Conservation (phyloP, 1,140 invertebrate species). For the Sycobia sp. region DNA sequence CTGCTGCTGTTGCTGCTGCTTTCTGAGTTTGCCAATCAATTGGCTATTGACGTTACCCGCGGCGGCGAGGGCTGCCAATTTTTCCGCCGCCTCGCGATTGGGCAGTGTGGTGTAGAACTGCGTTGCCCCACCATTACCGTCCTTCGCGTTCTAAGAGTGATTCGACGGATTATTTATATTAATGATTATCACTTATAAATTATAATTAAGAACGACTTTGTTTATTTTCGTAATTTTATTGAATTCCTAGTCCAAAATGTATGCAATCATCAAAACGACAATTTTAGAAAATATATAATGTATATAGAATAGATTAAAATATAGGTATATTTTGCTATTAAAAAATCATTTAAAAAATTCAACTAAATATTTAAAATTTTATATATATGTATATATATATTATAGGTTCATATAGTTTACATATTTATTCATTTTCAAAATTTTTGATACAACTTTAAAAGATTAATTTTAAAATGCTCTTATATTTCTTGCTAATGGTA, state of each 20-base stretch:
- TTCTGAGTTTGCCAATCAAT: conserved; percentile 47
- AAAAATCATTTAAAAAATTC: background rate
- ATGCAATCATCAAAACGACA: background rate
- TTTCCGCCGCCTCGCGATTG: conserved; percentile 62
- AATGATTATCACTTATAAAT: too few species aligned
- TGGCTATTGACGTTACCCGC: conserved; percentile 61
- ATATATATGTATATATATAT: too few species aligned
- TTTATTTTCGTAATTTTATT: conserved; percentile 1
- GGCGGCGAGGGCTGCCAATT: conserved; percentile 61
- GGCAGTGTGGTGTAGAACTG: conserved; percentile 61
- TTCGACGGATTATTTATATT: too few species aligned
- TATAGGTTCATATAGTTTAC: too few species aligned
- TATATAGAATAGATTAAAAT: background rate
- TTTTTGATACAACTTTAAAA: too few species aligned
- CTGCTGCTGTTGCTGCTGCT: conserved; percentile 45
- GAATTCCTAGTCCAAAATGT: background rate
- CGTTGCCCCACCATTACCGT: conserved; percentile 27
- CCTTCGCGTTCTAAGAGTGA: too few species aligned
- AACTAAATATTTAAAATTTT: too few species aligned
- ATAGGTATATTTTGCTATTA: background rate
- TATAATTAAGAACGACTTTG: background rate
- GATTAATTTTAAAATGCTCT: too few species aligned
- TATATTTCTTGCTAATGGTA: too few species aligned
- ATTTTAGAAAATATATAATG: background rate
- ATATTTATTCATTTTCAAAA: too few species aligned